A percentile compares a stretch with the other conserved stretches of the same genome.
These are phyloP conservation scores for Cynaeus angustus DNA, from an alignment of 2,888 invertebrate species.

Conservation along the genomic window DNA sequence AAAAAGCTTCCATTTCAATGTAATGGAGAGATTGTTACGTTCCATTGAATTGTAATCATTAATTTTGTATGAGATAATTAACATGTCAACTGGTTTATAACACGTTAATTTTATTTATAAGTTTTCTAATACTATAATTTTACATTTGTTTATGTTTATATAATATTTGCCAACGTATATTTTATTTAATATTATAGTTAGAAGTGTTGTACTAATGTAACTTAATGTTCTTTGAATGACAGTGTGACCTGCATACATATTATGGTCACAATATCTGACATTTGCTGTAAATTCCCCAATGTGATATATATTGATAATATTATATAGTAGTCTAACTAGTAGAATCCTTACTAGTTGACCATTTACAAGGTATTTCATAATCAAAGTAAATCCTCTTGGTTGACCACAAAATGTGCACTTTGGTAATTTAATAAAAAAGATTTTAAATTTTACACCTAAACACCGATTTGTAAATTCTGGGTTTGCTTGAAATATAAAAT, in stretches of 20 bases:
- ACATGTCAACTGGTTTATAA: constrained; percentile 13
- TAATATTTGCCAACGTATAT: constrained; percentile 30
- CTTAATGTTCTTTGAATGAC: constrained; percentile 45
- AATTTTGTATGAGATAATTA: constrained; percentile 32
- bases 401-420: constrained; percentile 59
- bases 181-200: constrained; percentile 36
- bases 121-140: constrained; percentile 21
- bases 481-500: constrained; percentile 59
- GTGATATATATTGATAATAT: constrained; percentile 69
- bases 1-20: constrained; percentile 40
- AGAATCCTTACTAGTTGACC: constrained; percentile 49
- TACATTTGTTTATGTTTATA: constrained; percentile 19
- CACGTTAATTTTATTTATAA: constrained; percentile 26
- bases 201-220: constrained; percentile 48
- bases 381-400: constrained; percentile 58
- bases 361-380: constrained; percentile 63
- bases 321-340: constrained; percentile 57
- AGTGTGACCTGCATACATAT: constrained; percentile 37
- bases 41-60: constrained; percentile 21
- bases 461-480: constrained; percentile 55
- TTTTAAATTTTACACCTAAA: constrained; percentile 59
- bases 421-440: constrained; percentile 51
- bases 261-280: constrained; percentile 45
- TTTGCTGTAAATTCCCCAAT: constrained; percentile 63
- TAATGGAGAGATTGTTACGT: constrained; percentile 38